A percentile compares a stretch with the other conserved stretches of the same genome.
Conservation (phyloP, 1,140 invertebrate genomes). For the Camponotus floridanus region DNA sequence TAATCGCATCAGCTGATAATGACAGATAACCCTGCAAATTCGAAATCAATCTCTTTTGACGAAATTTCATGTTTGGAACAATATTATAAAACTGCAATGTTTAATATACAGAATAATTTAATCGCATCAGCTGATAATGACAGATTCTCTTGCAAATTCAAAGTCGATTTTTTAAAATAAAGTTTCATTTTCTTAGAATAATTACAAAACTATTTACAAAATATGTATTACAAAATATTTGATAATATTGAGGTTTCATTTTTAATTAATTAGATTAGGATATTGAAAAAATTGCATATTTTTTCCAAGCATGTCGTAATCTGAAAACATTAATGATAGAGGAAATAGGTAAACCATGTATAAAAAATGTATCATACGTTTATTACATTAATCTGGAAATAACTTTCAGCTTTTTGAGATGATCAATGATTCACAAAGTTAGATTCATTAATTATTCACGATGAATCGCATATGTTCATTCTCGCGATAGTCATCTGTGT, state of each 20-base stretch:
- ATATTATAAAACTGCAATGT: too few species aligned
- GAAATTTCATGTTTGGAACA: background rate
- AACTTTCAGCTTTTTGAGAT: too few species aligned
- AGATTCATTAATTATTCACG: constrained; percentile 13
- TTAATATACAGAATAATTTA: too few species aligned
- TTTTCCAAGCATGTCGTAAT: background rate
- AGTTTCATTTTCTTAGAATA: too few species aligned
- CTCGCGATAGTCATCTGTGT: background rate
- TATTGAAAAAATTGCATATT: background rate
- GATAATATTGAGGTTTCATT: background rate
- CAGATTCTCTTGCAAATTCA: too few species aligned
- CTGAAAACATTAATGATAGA: background rate
- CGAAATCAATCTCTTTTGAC: background rate
- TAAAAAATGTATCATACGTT: constrained; percentile 30
- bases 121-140: too few species aligned
- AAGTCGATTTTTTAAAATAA: too few species aligned
- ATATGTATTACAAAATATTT: background rate
- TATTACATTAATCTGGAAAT: background rate
- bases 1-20: too few species aligned
- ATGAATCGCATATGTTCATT: background rate
- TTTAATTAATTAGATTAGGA: background rate
- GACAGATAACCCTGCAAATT: background rate
- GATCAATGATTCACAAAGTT: background rate
- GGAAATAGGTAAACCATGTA: background rate
- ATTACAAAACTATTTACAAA: background rate